A percentile compares a stretch with the other conserved stretches of the same genome.
These are phyloP conservation scores for Lanistes nyassanus DNA, from an alignment of 1,140 invertebrate species.

Conservation along the genomic window DNA sequence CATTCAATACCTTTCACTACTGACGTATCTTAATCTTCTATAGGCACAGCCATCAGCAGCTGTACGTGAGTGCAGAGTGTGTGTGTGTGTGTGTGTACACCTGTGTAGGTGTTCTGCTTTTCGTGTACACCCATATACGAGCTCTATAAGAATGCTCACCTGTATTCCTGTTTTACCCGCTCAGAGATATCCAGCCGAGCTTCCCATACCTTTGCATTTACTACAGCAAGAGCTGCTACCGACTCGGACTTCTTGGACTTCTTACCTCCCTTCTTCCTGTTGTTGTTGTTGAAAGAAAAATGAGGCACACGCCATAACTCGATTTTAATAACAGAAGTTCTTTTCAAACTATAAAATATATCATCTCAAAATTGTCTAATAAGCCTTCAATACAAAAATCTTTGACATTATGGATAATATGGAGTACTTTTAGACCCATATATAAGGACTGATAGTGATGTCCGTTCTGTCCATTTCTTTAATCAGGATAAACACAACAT, in stretches of 20 bases:
- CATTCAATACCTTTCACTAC: too few relatives aligned
- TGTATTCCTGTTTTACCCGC: conserved; percentile 59
- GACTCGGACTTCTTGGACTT: conserved; percentile 60
- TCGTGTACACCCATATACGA: neutral
- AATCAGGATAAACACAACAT: neutral
- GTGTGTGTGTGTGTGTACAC: too few relatives aligned
- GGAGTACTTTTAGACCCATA: neutral
- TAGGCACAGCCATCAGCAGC: too few relatives aligned
- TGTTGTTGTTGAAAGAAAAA: too few relatives aligned
- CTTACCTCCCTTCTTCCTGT: conserved; percentile 57
- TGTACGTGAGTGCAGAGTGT: too few relatives aligned
- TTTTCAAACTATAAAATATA: too few relatives aligned
- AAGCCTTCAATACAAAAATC: conserved; percentile 19
- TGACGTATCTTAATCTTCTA: too few relatives aligned
- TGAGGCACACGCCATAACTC: too few relatives aligned
- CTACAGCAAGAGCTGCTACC: conserved; percentile 55
- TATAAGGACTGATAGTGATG: neutral
- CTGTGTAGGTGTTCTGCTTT: too few relatives aligned
- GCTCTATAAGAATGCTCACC: conserved; percentile 40
- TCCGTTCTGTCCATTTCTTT: neutral
- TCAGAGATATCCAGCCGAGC: conserved; percentile 58
- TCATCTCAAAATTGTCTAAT: too few relatives aligned
- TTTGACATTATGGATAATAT: neutral
- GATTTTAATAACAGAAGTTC: too few relatives aligned
- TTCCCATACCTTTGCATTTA: conserved; percentile 66